Conservation (phyloP, 2,797 vertebrate species). For the Myotis vivesi region DNA sequence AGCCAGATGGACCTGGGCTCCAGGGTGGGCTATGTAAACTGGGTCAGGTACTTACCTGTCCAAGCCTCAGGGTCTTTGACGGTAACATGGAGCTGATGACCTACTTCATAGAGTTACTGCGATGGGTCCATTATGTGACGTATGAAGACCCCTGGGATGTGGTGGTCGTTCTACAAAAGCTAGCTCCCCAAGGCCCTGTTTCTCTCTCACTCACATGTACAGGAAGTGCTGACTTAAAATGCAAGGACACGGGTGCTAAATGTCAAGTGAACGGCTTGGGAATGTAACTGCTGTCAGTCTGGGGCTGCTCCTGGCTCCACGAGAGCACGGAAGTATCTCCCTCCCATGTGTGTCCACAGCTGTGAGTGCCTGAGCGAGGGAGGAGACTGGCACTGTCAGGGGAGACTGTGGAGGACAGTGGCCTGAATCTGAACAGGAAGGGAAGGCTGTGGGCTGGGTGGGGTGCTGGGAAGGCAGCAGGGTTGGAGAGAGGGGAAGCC, state of each 20-base stretch:
- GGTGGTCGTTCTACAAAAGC: background rate
- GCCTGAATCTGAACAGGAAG: background rate
- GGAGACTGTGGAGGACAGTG: background rate
- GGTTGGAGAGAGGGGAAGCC: background rate
- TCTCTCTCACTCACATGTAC: background rate
- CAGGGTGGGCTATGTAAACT: background rate
- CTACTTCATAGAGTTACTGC: background rate
- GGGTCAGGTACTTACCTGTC: background rate
- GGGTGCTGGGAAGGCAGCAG: background rate
- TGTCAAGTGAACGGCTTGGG: background rate
- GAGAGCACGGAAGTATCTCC: no score
- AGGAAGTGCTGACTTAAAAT: background rate
- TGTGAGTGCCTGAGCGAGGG: background rate
- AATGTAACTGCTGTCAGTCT: no score
- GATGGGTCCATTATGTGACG: no score
- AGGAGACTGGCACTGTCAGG: background rate
- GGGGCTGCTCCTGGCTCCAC: background rate
- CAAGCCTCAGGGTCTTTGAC: background rate
- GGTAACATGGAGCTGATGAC: background rate
- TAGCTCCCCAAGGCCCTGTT: no score
- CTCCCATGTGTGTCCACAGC: background rate
- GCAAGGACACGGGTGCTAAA: background rate
- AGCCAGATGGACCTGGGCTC: background rate
- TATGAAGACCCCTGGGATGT: accelerated
- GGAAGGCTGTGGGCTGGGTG: background rate